Evolutionary conservation across 1,140 invertebrate species (phyloP).

Genomic region (Brachionus calyciflorus): DNA sequence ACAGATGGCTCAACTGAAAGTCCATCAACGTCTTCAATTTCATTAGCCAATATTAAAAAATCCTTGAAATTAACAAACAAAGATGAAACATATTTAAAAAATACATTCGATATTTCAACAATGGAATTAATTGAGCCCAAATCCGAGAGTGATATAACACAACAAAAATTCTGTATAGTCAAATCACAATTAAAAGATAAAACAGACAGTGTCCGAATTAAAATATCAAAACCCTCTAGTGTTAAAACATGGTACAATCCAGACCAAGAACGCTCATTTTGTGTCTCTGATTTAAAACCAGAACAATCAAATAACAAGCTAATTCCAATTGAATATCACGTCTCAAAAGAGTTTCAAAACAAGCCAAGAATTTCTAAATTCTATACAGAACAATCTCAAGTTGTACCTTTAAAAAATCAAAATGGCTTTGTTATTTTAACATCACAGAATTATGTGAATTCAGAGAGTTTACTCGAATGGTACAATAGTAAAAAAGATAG

Average conservation of each 20-base stretch:
- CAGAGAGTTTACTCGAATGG: neutral
- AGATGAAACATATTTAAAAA: conserved; percentile 1
- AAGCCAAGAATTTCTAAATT: conserved; percentile 3
- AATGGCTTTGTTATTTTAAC: neutral
- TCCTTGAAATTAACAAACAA: neutral
- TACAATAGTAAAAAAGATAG: neutral
- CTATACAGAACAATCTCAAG: neutral
- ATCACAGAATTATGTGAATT: neutral
- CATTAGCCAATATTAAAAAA: neutral
- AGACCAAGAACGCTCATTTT: neutral
- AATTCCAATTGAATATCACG: neutral
- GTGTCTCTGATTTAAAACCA: neutral
- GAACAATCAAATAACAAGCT: neutral
- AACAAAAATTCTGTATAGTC: neutral
- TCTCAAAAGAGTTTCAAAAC: neutral
- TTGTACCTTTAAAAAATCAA: neutral
- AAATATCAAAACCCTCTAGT: neutral
- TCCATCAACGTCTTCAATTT: neutral
- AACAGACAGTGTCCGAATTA: neutral
- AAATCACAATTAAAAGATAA: neutral
- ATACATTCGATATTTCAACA: neutral
- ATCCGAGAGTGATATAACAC: neutral
- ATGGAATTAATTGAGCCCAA: neutral
- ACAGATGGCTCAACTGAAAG: no score
- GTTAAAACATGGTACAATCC: neutral